These are phyloP conservation scores for Sebastes taczanowskii DNA, from an alignment of 2,797 vertebrate genomes.

Conservation along the genomic window DNA sequence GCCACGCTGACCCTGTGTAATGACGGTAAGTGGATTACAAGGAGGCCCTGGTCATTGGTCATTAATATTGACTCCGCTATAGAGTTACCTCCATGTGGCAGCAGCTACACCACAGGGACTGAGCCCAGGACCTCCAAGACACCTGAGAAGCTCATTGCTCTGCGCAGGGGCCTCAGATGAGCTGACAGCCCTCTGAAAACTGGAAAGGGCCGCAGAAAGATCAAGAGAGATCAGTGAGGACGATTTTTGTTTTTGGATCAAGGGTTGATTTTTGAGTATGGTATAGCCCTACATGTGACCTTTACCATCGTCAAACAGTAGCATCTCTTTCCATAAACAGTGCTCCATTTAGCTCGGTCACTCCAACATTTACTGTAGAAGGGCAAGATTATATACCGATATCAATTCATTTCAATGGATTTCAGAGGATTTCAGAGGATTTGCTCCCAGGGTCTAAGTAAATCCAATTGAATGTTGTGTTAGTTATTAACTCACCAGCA, in stretches of 20 bases:
- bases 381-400: neutral
- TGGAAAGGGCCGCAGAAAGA: neutral
- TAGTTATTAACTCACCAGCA: neutral
- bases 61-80: slow-evolving; percentile 61
- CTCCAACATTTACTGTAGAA: neutral
- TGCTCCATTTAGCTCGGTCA: neutral
- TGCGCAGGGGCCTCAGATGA: slow-evolving; percentile 10
- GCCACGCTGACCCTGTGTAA: slow-evolving; percentile 63
- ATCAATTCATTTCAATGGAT: neutral
- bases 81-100: slow-evolving; percentile 62
- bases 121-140: slow-evolving; percentile 38
- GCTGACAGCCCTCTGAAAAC: slow-evolving; percentile 15
- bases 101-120: slow-evolving; percentile 54
- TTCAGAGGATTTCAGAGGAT: neutral
- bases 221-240: neutral
- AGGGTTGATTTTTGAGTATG: neutral
- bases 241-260: neutral
- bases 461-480: neutral
- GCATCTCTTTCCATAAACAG: neutral
- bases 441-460: neutral
- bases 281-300: neutral
- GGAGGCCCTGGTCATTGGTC: slow-evolving; percentile 67
- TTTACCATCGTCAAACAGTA: neutral
- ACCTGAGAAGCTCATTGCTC: slow-evolving; percentile 38
- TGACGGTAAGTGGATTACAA: slow-evolving; percentile 75